A percentile compares a stretch with the other conserved stretches of the same genome.
Conservation (phyloP, 2,797 vertebrate genomes). For the Tapera naevia region DNA sequence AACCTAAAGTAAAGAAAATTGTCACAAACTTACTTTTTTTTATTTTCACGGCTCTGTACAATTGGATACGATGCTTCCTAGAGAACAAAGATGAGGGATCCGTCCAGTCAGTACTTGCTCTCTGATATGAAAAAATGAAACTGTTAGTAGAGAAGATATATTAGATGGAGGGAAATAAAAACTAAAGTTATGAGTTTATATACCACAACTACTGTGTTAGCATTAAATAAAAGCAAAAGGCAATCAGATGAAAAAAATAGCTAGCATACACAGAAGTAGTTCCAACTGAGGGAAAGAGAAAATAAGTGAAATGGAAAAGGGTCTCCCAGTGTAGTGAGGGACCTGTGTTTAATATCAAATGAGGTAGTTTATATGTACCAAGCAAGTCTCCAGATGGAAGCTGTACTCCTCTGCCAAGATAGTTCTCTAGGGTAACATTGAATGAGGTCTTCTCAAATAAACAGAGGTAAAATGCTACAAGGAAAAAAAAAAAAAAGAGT, state of each 20-base stretch:
- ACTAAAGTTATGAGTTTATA: background rate
- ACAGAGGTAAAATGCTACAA: background rate
- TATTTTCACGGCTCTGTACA: background rate
- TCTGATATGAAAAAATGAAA: background rate
- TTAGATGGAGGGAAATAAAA: background rate
- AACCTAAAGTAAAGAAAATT: background rate
- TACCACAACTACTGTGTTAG: background rate
- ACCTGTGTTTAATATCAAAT: background rate
- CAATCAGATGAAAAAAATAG: background rate
- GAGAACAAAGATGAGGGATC: background rate
- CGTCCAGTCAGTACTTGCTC: background rate
- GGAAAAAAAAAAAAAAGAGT: background rate
- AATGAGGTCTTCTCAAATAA: slow-evolving; percentile 36
- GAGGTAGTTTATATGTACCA: background rate
- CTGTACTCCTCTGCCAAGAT: background rate
- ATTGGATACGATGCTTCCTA: background rate
- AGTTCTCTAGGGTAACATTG: background rate
- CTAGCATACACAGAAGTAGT: background rate
- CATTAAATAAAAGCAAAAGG: background rate
- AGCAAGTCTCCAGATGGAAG: slow-evolving; percentile 37
- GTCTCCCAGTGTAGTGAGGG: background rate
- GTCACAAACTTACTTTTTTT: background rate
- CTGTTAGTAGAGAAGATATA: background rate
- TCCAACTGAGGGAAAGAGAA: background rate
- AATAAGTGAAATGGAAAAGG: background rate